These are phyloP conservation scores for Leucozona laternaria DNA, from an alignment of 2,888 invertebrate species.

Conservation along the genomic window DNA sequence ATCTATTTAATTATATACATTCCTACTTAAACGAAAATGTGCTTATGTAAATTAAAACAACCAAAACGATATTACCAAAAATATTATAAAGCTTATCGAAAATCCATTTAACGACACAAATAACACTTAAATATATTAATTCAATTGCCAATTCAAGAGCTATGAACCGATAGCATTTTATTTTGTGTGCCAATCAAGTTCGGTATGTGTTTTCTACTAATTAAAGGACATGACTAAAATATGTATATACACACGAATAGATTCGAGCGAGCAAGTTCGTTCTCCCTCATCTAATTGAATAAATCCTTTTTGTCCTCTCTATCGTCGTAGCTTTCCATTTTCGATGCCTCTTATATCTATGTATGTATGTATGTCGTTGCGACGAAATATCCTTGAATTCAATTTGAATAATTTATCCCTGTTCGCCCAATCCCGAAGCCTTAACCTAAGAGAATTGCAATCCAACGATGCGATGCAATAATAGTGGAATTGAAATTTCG, in stretches of 20 bases:
- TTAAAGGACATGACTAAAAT: conserved; percentile 49
- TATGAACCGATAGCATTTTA: conserved; percentile 37
- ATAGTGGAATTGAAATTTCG: conserved; percentile 22
- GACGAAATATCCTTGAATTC: conserved; percentile 50
- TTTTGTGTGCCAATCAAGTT: conserved; percentile 29
- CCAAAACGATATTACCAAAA: neutral
- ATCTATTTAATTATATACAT: neutral
- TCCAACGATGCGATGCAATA: neutral
- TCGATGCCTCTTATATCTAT: conserved; percentile 7
- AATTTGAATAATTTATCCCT: conserved; percentile 62
- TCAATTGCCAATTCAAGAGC: conserved; percentile 55
- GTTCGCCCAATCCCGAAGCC: conserved; percentile 1
- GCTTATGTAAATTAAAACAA: neutral
- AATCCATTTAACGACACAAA: conserved; percentile 58
- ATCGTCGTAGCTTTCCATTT: neutral
- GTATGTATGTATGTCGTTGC: too few relatives aligned
- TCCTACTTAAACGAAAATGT: neutral
- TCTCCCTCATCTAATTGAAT: neutral
- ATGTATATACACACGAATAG: neutral
- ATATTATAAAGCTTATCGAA: conserved; percentile 33
- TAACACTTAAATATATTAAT: conserved; percentile 58
- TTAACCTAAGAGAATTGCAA: conserved; percentile 25
- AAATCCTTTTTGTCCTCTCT: conserved; percentile 31
- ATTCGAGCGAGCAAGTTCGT: neutral
- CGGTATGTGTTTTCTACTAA: conserved; percentile 30